Conservation (phyloP, 2,113 vertebrate species). For the Lepus europaeus region DNA sequence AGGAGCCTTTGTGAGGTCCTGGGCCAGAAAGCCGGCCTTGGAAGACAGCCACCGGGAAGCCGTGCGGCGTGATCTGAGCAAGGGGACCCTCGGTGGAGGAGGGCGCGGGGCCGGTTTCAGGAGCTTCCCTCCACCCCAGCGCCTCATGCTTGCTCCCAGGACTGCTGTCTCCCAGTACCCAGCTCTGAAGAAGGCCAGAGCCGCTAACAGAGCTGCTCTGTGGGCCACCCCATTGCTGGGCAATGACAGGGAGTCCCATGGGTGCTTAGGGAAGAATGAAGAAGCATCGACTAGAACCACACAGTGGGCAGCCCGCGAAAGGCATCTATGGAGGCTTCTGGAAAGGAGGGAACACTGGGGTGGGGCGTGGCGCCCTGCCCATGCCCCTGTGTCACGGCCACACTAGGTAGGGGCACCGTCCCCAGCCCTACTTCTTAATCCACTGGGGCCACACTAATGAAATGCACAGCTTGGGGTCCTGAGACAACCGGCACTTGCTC, state of each 20-base stretch:
- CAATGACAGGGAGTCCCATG: rapidly evolving
- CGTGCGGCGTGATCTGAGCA: slow-evolving; percentile 54
- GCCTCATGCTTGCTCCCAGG: background rate
- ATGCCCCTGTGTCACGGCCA: background rate
- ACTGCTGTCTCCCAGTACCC: background rate
- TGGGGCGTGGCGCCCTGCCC: no score
- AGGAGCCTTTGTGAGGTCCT: slow-evolving; percentile 73
- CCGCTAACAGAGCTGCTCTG: background rate
- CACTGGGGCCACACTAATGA: background rate
- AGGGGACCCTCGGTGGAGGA: background rate
- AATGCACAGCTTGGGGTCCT: background rate
- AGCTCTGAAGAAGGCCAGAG: background rate
- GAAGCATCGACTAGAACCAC: background rate
- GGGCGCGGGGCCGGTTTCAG: background rate
- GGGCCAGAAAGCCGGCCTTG: slow-evolving; percentile 61
- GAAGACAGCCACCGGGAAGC: slow-evolving; percentile 63
- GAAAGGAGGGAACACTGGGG: no score
- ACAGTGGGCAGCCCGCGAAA: background rate
- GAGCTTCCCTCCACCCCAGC: background rate
- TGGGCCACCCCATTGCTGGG: background rate
- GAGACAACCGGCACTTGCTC: background rate
- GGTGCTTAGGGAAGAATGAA: no score
- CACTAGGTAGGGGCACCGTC: rapidly evolving
- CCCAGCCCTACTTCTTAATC: background rate
- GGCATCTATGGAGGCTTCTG: background rate